These are phyloP conservation scores for Hyles euphorbiae DNA, from an alignment of 1,140 invertebrate species.

Conservation along the genomic window DNA sequence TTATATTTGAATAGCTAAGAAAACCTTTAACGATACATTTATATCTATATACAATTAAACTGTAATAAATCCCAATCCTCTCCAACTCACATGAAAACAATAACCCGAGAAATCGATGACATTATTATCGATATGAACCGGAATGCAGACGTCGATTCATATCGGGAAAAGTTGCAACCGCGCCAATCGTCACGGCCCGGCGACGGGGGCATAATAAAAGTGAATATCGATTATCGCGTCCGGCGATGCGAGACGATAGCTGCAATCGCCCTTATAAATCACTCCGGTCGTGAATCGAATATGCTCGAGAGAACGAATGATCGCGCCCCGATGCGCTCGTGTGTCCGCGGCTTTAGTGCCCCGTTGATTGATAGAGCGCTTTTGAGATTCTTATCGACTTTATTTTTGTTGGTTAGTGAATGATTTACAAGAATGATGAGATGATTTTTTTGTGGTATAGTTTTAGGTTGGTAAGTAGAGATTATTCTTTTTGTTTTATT, in stretches of 20 bases:
- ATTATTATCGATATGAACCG: neutral
- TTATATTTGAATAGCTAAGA: too few relatives aligned
- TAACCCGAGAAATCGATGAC: neutral
- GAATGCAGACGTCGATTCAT: slow-evolving; percentile 2
- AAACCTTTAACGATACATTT: too few relatives aligned
- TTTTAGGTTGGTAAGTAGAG: too few relatives aligned
- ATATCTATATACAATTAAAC: too few relatives aligned
- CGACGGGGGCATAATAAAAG: slow-evolving; percentile 43
- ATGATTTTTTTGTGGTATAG: neutral
- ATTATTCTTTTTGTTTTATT: too few relatives aligned
- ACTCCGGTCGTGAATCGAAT: slow-evolving; percentile 46
- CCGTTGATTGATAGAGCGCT: too few relatives aligned
- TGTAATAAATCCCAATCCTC: too few relatives aligned
- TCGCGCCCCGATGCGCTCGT: slow-evolving; percentile 15
- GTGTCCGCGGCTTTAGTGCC: slow-evolving; percentile 15
- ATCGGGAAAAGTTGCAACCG: slow-evolving; percentile 2
- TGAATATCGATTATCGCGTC: slow-evolving; percentile 58
- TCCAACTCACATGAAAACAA: too few relatives aligned
- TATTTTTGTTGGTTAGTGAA: too few relatives aligned
- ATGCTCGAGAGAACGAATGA: slow-evolving; percentile 30
- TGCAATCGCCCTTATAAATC: slow-evolving; percentile 55
- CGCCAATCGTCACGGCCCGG: slow-evolving; percentile 30
- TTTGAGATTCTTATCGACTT: too few relatives aligned
- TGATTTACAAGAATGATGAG: neutral
- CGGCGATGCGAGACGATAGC: slow-evolving; percentile 42